Conservation (phyloP, 2,888 invertebrate species). For the Lissonota sp. region DNA sequence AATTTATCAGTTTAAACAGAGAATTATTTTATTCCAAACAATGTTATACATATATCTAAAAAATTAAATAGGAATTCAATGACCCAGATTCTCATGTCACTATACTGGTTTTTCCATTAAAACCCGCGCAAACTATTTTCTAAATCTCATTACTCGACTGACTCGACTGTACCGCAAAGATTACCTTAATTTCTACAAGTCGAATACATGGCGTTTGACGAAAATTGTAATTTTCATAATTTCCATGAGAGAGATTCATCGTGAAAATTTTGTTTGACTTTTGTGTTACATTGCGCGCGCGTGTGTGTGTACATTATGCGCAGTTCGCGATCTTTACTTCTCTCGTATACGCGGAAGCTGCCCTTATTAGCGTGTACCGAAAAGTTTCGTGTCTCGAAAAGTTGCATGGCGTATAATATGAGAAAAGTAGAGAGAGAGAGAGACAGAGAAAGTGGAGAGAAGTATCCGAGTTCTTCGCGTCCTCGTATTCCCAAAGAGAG, state of each 20-base stretch:
- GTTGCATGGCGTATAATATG: constrained; percentile 47
- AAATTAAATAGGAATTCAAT: no score
- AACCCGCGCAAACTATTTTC: no score
- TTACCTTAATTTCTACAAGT: no score
- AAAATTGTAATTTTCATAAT: constrained; percentile 14
- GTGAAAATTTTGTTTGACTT: constrained; percentile 38
- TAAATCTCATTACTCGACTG: no score
- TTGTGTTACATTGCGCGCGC: background rate
- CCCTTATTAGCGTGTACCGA: constrained; percentile 39
- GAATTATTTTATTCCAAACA: no score
- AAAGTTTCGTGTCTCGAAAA: constrained; percentile 56
- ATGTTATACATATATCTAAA: no score
- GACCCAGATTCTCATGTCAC: no score
- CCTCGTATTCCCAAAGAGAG: constrained; percentile 49
- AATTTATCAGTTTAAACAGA: no score
- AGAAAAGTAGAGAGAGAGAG: constrained; percentile 23
- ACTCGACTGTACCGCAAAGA: no score
- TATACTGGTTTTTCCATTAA: no score
- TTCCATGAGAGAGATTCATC: background rate
- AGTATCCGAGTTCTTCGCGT: constrained; percentile 39
- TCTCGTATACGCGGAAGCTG: constrained; percentile 29
- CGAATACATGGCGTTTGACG: no score
- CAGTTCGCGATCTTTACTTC: constrained; percentile 43
- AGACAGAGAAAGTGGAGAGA: background rate
- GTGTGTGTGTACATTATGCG: background rate